These are phyloP conservation scores for Apodemia mormo DNA, from an alignment of 2,888 invertebrate species.

Conservation along the genomic window DNA sequence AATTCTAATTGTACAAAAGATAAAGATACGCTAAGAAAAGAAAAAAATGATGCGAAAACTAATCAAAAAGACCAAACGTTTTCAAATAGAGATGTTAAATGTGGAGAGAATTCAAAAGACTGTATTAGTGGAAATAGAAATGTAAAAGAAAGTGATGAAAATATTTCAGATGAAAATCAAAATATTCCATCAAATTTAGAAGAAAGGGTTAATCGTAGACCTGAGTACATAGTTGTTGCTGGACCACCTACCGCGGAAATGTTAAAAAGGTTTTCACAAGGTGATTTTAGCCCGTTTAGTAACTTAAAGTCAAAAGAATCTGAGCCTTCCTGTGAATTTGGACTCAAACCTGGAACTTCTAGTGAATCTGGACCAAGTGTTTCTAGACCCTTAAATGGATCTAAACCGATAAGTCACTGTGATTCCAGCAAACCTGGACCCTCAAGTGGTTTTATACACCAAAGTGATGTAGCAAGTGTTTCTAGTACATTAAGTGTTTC, in stretches of 20 bases:
- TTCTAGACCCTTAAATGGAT: background rate
- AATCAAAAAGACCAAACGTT: background rate
- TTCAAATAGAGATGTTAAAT: constrained; percentile 14
- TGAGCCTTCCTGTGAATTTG: background rate
- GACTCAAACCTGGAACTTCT: background rate
- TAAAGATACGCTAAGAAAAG: background rate
- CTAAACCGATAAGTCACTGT: background rate
- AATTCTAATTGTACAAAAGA: background rate
- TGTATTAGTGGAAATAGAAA: background rate
- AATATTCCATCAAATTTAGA: background rate
- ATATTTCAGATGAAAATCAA: background rate
- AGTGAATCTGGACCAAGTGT: background rate
- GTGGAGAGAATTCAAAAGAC: constrained; percentile 9
- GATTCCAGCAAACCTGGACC: background rate
- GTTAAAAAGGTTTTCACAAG: background rate
- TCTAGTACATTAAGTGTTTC: constrained; percentile 8
- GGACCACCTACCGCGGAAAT: background rate
- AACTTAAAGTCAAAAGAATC: background rate
- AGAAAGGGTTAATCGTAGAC: background rate
- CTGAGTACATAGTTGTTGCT: background rate
- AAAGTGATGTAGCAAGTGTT: constrained; percentile 3
- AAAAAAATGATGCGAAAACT: background rate
- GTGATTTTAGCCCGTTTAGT: constrained; percentile 8
- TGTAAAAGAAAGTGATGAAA: background rate
- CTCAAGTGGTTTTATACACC: background rate